Conservation (phyloP, 2,797 vertebrate species). For the Odontamblyopus lacepedii region DNA sequence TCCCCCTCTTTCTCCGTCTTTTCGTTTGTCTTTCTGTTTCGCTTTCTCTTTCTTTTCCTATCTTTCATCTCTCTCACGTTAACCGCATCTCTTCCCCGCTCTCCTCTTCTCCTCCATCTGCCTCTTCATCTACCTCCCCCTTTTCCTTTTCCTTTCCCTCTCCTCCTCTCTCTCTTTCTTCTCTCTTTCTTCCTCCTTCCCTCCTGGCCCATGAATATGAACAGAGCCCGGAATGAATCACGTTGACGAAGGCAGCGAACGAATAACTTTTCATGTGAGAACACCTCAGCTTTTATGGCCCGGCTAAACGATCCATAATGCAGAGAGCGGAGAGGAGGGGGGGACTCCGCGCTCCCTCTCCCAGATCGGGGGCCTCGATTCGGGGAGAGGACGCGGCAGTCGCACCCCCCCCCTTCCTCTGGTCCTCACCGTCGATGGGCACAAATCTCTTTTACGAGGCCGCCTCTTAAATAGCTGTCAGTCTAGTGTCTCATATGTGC, state of each 20-base stretch:
- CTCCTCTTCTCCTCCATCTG: too few relatives aligned
- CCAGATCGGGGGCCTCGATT: slow-evolving; percentile 63
- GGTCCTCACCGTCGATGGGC: slow-evolving; percentile 52
- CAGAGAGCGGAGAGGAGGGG: slow-evolving; percentile 59
- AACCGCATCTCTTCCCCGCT: too few relatives aligned
- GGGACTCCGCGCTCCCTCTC: slow-evolving; percentile 63
- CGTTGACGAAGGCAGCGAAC: slow-evolving; percentile 66
- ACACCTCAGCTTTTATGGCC: slow-evolving; percentile 81
- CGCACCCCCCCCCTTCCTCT: slow-evolving; percentile 51
- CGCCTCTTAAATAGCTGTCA: slow-evolving; percentile 83
- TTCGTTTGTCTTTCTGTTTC: too few relatives aligned
- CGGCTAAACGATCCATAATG: slow-evolving; percentile 84
- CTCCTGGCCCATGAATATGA: slow-evolving; percentile 66
- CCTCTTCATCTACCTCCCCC: slow-evolving; percentile 16
- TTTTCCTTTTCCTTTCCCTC: background rate
- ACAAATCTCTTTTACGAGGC: slow-evolving; percentile 85
- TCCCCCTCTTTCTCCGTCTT: too few relatives aligned
- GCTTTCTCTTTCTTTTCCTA: too few relatives aligned
- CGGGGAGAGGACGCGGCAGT: slow-evolving; percentile 48
- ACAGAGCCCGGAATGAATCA: slow-evolving; percentile 74
- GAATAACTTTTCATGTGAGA: slow-evolving; percentile 85
- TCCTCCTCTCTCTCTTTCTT: background rate
- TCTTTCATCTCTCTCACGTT: too few relatives aligned
- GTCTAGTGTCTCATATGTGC: slow-evolving; percentile 75
- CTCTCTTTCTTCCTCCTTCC: background rate